Base-by-base conservation (phyloP, 2,113 vertebrate species). In the Tupaia tana region DNA sequence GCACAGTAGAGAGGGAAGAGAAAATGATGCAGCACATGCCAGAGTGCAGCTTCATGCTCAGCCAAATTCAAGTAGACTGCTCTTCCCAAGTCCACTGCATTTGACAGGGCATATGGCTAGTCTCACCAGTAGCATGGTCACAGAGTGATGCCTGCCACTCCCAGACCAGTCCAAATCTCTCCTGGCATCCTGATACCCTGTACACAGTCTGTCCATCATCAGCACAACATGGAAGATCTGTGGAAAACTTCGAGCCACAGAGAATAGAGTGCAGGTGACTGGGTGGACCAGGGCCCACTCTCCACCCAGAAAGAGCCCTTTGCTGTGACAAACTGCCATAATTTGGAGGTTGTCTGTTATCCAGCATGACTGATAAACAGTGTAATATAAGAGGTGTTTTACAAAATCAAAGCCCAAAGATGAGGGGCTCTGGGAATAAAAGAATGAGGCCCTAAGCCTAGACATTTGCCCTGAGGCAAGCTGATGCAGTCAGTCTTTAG, bases 241-340 rank as follows among this genome's bases (percentile, higher is more conserved):
- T n/a, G 54, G 66, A 67, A 85, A 93, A 83, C 10, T 20, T 63
- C 12, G 4, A 80, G n/a, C 20, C 34, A 63, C 79, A 54, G 24
- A 3, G 4, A 67, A 63, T 0, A 59, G 25, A 0, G 2, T 24
- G 7, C 9, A 71, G 70, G 13, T 3, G 27, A 7, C 0, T 43
- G 43, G 54, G 6, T 7, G 11, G 2, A 43, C 13, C 58, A 54
- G 14, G 91, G 58, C 10, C 69, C 29, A 54, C 2, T 13, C 13
- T 11, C 27, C 19, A 34, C 61, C 64, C 4, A 34, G 29, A 31
- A 77, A 59, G 63, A 58, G 24, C 0, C 13, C 24, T 87, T 43
- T 12, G 13, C 12, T 25, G 4, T 9, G 2, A 82, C 22, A 74
- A 79, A 71, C 61, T 67, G 29, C 54, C 25, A 34, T 22, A 34